Conservation (phyloP, 1,140 invertebrate genomes). For the Tetranychus cinnabarinus region DNA sequence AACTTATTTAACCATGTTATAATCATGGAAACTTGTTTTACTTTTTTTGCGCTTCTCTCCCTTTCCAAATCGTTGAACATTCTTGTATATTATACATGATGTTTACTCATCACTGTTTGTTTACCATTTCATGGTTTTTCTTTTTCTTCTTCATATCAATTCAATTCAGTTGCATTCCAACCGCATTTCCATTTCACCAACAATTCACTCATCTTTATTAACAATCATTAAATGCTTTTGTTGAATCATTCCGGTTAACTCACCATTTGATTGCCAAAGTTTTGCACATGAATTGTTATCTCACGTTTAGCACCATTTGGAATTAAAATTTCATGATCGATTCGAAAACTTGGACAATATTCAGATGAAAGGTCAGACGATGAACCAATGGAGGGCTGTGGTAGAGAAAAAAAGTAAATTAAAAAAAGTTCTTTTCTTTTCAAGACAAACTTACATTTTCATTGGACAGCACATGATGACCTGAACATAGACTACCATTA, state of each 20-base stretch:
- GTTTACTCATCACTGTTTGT: no score
- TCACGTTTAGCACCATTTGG: conserved; percentile 70
- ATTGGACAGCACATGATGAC: neutral
- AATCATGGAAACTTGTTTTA: no score
- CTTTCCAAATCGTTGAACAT: no score
- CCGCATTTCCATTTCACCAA: no score
- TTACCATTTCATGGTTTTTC: no score
- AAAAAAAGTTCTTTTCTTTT: neutral
- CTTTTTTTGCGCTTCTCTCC: no score
- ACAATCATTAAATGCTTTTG: no score
- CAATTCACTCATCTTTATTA: no score
- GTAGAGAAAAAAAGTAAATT: neutral
- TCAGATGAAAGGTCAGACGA: neutral
- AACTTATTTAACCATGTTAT: no score
- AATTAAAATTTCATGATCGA: conserved; percentile 38
- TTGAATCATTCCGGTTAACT: neutral
- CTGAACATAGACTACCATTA: conserved; percentile 28
- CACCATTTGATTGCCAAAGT: conserved; percentile 39
- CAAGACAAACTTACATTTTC: neutral
- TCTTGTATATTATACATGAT: no score
- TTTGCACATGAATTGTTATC: conserved; percentile 63
- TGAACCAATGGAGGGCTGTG: neutral
- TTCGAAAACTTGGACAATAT: conserved; percentile 14
- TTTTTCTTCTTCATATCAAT: no score
- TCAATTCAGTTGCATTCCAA: no score